These are phyloP conservation scores for Gerris lacustris DNA, from an alignment of 2,888 invertebrate species.

Conservation along the genomic window DNA sequence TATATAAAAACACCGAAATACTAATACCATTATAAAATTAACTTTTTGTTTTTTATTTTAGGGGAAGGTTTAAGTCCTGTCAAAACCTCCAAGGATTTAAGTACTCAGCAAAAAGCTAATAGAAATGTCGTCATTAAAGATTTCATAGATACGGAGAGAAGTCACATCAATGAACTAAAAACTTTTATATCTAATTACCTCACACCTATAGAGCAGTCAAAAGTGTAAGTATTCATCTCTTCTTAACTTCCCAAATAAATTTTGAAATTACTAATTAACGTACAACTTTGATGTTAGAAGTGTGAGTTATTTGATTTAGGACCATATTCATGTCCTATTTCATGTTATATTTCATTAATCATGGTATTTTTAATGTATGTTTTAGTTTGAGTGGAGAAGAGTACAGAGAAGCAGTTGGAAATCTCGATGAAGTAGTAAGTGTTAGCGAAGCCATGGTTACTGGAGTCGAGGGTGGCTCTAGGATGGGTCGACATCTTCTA, in stretches of 20 bases:
- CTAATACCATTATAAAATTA: no score
- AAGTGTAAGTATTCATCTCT: conserved; percentile 55
- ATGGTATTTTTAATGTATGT: neutral
- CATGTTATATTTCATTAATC: no score
- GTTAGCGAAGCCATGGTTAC: conserved; percentile 69
- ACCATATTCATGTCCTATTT: neutral
- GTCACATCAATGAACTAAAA: conserved; percentile 80
- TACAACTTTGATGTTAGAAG: neutral
- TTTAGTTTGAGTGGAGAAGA: conserved; percentile 47
- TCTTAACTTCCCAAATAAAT: conserved; percentile 8
- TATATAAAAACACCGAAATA: no score
- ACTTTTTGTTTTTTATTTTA: conserved; percentile 8
- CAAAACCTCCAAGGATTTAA: conserved; percentile 29
- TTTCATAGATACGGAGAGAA: conserved; percentile 82
- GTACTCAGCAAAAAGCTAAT: conserved; percentile 54
- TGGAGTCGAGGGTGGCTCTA: conserved; percentile 67
- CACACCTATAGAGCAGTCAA: conserved; percentile 71
- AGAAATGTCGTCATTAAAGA: conserved; percentile 76
- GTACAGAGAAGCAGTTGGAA: conserved; percentile 74
- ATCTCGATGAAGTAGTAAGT: conserved; percentile 75
- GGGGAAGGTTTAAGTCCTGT: conserved; percentile 24
- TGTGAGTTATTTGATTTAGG: conserved; percentile 10
- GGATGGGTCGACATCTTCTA: conserved; percentile 83
- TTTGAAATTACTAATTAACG: conserved; percentile 21
- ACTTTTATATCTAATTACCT: conserved; percentile 73